Evolutionary conservation across 1,140 invertebrate species (phyloP).

Genomic region (Lepidostoma basale): DNA sequence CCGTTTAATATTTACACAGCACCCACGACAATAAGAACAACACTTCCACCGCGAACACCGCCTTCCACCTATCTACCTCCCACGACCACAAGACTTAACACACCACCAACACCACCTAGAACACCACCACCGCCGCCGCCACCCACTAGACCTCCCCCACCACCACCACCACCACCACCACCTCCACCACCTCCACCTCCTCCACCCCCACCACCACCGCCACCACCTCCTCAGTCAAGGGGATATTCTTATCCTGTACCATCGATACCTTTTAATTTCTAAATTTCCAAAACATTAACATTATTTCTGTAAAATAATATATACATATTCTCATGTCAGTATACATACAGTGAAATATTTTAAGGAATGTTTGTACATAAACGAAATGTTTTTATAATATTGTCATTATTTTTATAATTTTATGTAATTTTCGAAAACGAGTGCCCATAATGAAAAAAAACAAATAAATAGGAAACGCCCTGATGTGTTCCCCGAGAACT

Average conservation of each 20-base stretch:
- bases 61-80: constrained; percentile 24
- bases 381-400: no score
- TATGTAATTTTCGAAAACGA: no score
- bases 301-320: no score
- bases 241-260: constrained; percentile 60
- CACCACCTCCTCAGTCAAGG: constrained; percentile 41
- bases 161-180: neutral
- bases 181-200: neutral
- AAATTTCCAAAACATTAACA: constrained; percentile 34
- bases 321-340: no score
- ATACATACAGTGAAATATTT: no score
- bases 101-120: constrained; percentile 28
- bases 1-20: neutral
- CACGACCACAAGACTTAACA: constrained; percentile 24
- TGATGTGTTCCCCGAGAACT: neutral
- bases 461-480: no score
- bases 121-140: constrained; percentile 33
- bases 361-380: no score
- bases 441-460: no score
- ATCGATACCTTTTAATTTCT: constrained; percentile 54
- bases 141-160: constrained; percentile 29
- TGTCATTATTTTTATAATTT: no score
- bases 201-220: constrained; percentile 35
- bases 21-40: constrained; percentile 41
- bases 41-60: constrained; percentile 19